Percentiles rank a stretch among this genome's conserved stretches.
phyloP scores from a whole-genome alignment of 2,888 invertebrate species.

The Rhagophthalmus giganteus region DNA sequence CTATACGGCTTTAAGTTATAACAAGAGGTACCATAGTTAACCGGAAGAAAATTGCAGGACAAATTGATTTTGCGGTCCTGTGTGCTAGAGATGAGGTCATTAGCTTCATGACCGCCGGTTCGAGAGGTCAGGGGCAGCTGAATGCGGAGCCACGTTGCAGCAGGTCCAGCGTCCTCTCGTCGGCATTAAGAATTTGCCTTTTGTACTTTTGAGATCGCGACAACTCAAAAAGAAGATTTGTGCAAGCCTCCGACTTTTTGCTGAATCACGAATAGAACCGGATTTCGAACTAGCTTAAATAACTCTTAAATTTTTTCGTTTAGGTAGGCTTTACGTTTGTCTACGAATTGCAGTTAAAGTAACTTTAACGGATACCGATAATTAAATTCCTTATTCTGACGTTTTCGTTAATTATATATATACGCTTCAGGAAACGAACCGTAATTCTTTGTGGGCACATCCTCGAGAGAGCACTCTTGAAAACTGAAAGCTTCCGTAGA shows the following conservation, averaged over 20 bases:
- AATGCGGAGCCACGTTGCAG: conserved; percentile 34
- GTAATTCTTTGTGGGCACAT: neutral
- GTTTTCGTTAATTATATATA: neutral
- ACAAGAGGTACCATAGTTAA: conserved; percentile 31
- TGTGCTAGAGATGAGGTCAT: conserved; percentile 38
- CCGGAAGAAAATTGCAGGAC: conserved; percentile 35
- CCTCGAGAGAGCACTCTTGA: neutral
- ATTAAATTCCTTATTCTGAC: neutral
- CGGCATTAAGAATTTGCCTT: conserved; percentile 14
- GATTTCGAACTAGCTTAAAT: conserved; percentile 4
- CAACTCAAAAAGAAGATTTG: conserved; percentile 15
- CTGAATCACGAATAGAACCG: conserved; percentile 12
- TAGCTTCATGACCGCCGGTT: conserved; percentile 44
- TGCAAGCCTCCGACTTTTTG: conserved; percentile 3
- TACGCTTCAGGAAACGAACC: neutral
- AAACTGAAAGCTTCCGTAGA: neutral
- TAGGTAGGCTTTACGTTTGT: neutral
- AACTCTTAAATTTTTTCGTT: neutral
- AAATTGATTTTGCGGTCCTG: conserved; percentile 41
- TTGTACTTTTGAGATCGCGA: conserved; percentile 11
- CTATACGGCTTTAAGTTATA: conserved; percentile 40
- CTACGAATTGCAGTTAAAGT: neutral
- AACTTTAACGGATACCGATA: neutral
- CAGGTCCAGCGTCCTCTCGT: conserved; percentile 29
- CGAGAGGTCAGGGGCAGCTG: conserved; percentile 41